Evolutionary conservation across 2,888 invertebrate species (phyloP).

Genomic region (Phanerotoma sp.): DNA sequence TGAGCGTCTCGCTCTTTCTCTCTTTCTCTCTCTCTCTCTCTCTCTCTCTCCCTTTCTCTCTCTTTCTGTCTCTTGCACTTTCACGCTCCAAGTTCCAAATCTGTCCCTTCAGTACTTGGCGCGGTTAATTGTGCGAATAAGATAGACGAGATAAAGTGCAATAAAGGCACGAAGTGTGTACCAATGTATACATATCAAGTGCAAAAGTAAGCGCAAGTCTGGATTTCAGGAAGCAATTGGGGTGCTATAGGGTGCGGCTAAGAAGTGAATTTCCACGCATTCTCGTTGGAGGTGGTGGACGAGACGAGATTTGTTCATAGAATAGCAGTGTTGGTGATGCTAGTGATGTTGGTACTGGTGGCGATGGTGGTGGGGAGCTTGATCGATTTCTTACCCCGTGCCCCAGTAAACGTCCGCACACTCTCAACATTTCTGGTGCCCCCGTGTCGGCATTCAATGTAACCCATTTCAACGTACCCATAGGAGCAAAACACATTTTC

Average conservation of each 20-base stretch:
- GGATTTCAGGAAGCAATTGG: slow-evolving; percentile 30
- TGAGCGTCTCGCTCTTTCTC: too few relatives aligned
- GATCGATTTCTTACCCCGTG: slow-evolving; percentile 56
- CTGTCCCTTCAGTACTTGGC: too few relatives aligned
- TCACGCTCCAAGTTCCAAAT: too few relatives aligned
- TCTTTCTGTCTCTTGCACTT: too few relatives aligned
- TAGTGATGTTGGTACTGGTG: too few relatives aligned
- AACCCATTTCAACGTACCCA: slow-evolving; percentile 3
- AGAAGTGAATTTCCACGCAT: slow-evolving; percentile 38
- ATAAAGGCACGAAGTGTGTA: not conserved
- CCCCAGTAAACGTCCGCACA: slow-evolving; percentile 48
- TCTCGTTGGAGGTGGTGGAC: slow-evolving; percentile 34
- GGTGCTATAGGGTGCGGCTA: slow-evolving; percentile 44
- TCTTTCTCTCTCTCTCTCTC: too few relatives aligned
- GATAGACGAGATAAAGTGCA: not conserved
- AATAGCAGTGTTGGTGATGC: too few relatives aligned
- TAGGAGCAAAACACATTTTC: slow-evolving; percentile 34
- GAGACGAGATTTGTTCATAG: slow-evolving; percentile 28
- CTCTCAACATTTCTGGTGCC: slow-evolving; percentile 29
- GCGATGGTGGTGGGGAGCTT: slow-evolving; percentile 51
- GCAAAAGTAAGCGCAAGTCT: not conserved
- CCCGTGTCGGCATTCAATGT: slow-evolving; percentile 36
- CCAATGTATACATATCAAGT: not conserved
- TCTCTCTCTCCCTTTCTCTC: too few relatives aligned
- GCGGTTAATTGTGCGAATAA: slow-evolving; percentile 16